Evolutionary conservation across 2,888 invertebrate species (phyloP).

Genomic region (Drosophila helvetica): DNA sequence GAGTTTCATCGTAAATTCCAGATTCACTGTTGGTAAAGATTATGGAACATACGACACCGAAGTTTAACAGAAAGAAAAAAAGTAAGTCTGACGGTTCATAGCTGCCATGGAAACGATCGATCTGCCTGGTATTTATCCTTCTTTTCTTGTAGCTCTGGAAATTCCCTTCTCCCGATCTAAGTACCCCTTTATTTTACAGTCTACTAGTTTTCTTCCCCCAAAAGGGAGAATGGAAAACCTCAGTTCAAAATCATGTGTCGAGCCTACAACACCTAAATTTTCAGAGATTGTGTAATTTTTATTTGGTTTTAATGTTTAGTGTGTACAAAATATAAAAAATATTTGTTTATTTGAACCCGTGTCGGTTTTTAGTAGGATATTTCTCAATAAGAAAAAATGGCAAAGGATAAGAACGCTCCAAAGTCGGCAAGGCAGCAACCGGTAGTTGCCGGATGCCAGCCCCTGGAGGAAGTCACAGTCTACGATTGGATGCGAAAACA

Average conservation of each 20-base stretch:
- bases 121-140: too few relatives aligned
- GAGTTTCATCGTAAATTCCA: too few relatives aligned
- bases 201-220: neutral
- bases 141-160: too few relatives aligned
- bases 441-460: neutral
- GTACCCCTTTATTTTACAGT: neutral
- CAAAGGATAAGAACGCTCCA: neutral
- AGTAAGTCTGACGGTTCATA: too few relatives aligned
- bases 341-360: constrained; percentile 23
- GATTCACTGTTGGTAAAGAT: too few relatives aligned
- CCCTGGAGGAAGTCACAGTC: constrained; percentile 10
- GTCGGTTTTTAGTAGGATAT: neutral
- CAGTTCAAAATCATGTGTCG: constrained; percentile 12
- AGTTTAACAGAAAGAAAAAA: too few relatives aligned
- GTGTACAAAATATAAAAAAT: neutral
- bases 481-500: constrained; percentile 52
- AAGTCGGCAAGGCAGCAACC: neutral
- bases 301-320: constrained; percentile 19
- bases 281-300: constrained; percentile 14
- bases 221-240: neutral
- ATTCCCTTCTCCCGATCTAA: neutral
- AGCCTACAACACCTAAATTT: constrained; percentile 27
- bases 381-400: neutral
- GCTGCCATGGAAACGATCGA: too few relatives aligned
- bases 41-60: too few relatives aligned